Percentiles rank a stretch among this genome's conserved stretches.
Conservation (phyloP, 2,888 invertebrate genomes). For the Iselma pallidipennis region DNA sequence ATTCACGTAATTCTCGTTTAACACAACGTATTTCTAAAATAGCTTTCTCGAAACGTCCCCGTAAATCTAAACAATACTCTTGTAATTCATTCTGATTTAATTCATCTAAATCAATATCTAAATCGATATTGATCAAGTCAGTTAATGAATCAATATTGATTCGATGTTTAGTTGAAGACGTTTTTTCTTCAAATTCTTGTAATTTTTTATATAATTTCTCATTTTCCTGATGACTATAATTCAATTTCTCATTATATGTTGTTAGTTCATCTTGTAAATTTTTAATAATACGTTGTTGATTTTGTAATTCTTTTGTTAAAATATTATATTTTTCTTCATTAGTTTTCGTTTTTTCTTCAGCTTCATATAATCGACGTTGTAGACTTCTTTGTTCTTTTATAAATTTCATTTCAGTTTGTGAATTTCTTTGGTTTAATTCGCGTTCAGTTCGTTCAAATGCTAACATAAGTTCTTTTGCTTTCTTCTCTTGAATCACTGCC, state of each 20-base stretch:
- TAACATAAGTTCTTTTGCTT: constrained; percentile 76
- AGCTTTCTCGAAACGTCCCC: constrained; percentile 78
- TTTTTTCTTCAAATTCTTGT: constrained; percentile 71
- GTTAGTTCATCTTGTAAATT: constrained; percentile 70
- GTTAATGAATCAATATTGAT: constrained; percentile 75
- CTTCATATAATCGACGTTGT: constrained; percentile 61
- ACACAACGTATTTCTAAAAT: constrained; percentile 82
- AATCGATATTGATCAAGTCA: constrained; percentile 78
- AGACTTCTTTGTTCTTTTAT: constrained; percentile 62
- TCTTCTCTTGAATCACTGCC: constrained; percentile 70
- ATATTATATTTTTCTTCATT: constrained; percentile 69
- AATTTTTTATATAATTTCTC: constrained; percentile 72
- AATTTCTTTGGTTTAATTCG: constrained; percentile 70
- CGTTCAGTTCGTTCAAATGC: constrained; percentile 78
- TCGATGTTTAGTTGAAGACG: constrained; percentile 62
- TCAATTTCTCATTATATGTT: constrained; percentile 67
- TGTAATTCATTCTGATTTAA: constrained; percentile 76
- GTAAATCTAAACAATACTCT: constrained; percentile 79
- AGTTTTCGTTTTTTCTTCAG: constrained; percentile 69
- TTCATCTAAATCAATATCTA: constrained; percentile 73
- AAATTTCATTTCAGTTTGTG: constrained; percentile 73
- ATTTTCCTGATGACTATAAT: constrained; percentile 77
- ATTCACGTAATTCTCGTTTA: constrained; percentile 78
- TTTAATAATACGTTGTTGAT: constrained; percentile 68
- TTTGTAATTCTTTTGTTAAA: constrained; percentile 67